These are phyloP conservation scores for Siniperca chuatsi DNA, from an alignment of 2,113 vertebrate species.

Conservation along the genomic window DNA sequence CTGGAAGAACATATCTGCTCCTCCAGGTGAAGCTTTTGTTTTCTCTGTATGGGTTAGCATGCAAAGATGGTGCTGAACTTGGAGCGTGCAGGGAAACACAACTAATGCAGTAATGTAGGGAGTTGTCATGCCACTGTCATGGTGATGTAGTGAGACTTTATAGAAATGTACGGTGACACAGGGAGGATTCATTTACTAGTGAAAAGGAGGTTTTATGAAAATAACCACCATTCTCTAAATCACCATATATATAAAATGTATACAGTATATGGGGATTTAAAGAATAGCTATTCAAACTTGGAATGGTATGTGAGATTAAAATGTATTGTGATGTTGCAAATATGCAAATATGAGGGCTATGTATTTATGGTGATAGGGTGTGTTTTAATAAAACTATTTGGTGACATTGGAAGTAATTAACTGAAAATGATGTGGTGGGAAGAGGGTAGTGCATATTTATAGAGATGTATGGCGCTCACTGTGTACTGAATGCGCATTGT, in stretches of 20 bases:
- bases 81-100: not conserved
- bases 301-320: not conserved
- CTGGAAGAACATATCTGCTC: slow-evolving; percentile 10
- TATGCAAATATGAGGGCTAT: not conserved
- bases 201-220: not conserved
- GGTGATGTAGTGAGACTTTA: too few species aligned
- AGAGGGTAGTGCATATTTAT: not conserved
- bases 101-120: too few species aligned
- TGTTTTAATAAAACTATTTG: not conserved
- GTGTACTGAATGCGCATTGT: not conserved
- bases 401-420: not conserved
- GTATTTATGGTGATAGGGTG: not conserved
- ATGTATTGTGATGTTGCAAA: not conserved
- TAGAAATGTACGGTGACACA: not conserved
- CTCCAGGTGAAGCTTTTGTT: slow-evolving; percentile 14
- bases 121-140: not conserved
- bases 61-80: not conserved
- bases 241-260: too few species aligned
- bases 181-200: not conserved
- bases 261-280: not conserved
- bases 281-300: not conserved
- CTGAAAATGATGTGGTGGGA: not conserved
- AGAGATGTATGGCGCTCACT: not conserved
- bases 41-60: not conserved
- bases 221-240: not conserved